Evolutionary conservation across 2,113 vertebrate species (phyloP).

Genomic region (Cyanistes caeruleus): DNA sequence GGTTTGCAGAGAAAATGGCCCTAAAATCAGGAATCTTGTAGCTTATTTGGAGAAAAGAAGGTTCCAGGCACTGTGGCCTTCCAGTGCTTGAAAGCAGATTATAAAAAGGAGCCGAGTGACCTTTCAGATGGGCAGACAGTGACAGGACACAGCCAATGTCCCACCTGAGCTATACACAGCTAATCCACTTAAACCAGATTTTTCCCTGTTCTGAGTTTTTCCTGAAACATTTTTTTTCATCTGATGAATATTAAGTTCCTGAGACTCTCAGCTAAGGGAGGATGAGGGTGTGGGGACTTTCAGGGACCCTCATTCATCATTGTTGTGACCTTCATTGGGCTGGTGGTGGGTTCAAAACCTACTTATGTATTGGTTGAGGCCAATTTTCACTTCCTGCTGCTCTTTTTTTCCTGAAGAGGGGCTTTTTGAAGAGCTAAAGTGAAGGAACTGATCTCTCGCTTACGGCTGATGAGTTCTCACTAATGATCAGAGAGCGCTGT

Average conservation of each 20-base stretch:
- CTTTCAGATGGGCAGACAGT: background rate
- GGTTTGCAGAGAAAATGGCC: background rate
- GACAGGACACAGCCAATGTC: background rate
- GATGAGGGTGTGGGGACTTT: background rate
- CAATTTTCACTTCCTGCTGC: background rate
- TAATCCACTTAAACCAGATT: background rate
- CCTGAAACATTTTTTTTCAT: background rate
- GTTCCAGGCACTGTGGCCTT: too few relatives aligned
- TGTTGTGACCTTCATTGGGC: background rate
- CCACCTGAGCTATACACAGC: background rate
- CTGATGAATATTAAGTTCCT: background rate
- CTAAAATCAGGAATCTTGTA: background rate
- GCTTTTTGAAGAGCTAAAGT: background rate
- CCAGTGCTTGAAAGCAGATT: background rate
- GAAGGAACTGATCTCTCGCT: background rate
- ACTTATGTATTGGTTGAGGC: background rate
- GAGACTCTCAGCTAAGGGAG: background rate
- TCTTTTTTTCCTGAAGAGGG: background rate
- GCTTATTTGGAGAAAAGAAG: background rate
- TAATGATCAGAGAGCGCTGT: background rate
- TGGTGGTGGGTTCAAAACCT: background rate
- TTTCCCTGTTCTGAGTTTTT: background rate
- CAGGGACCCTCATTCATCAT: rapidly evolving
- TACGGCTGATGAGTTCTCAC: background rate
- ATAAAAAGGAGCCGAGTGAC: background rate